Evolutionary conservation across 2,888 invertebrate genomes (phyloP).

Genomic region (Boloria euphrosyne): DNA sequence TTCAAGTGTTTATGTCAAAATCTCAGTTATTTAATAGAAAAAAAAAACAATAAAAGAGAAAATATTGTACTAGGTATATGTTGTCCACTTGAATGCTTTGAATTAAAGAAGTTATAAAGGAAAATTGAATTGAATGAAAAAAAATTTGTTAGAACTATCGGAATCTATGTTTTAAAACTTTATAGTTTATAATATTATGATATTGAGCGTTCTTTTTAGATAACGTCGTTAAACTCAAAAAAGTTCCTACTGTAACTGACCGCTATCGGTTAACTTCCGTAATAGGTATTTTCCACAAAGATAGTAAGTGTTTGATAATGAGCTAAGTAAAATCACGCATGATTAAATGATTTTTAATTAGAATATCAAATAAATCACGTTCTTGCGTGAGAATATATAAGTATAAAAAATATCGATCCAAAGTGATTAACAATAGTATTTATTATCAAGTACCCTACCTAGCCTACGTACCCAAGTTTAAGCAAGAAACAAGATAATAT

Average conservation of each 20-base stretch:
- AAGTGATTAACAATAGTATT: background rate
- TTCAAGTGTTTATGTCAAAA: no score
- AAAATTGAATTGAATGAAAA: background rate
- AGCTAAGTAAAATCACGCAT: background rate
- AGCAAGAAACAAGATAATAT: slow-evolving; percentile 15
- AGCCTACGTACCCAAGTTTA: slow-evolving; percentile 2
- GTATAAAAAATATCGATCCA: background rate
- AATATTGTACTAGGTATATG: no score
- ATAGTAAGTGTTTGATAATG: background rate
- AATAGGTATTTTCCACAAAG: slow-evolving; percentile 11
- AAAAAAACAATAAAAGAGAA: background rate
- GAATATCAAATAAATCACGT: background rate
- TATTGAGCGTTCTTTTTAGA: background rate
- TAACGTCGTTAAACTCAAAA: background rate
- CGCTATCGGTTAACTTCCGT: slow-evolving; percentile 8
- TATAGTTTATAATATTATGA: background rate
- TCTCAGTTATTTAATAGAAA: background rate
- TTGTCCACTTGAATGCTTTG: no score
- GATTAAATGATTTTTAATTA: background rate
- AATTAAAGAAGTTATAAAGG: no score
- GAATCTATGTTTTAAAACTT: background rate
- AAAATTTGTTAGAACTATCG: background rate
- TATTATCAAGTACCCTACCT: slow-evolving; percentile 4
- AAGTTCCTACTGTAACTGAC: background rate
- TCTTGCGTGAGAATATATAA: background rate